Conservation (phyloP, 2,113 vertebrate species). For the Scartelaos histophorus region DNA sequence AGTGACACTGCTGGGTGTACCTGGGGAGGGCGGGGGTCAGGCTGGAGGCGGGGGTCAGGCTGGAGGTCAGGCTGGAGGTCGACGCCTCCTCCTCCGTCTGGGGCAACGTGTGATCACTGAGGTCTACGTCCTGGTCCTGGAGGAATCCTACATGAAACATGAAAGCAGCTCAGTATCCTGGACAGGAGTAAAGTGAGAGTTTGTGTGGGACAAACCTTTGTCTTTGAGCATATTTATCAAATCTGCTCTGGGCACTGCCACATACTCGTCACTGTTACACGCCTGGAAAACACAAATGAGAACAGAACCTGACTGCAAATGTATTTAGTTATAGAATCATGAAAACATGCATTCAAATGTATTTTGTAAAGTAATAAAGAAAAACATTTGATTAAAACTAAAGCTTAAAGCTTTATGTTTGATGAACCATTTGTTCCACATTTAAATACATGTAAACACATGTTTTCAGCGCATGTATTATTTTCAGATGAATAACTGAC, state of each 20-base stretch:
- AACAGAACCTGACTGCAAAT: background rate
- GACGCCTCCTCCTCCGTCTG: slow-evolving; percentile 41
- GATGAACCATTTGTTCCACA: too few species aligned
- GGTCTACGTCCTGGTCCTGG: slow-evolving; percentile 19
- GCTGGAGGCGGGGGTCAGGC: too few species aligned
- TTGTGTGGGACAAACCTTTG: slow-evolving; percentile 45
- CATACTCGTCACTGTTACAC: slow-evolving; percentile 82
- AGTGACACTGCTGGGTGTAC: slow-evolving; percentile 47
- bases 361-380: too few species aligned
- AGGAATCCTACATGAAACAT: slow-evolving; percentile 43
- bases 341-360: too few species aligned
- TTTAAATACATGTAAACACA: too few species aligned
- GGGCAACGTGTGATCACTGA: slow-evolving; percentile 12
- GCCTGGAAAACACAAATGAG: slow-evolving; percentile 66
- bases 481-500: background rate
- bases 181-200: background rate
- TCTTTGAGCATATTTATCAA: slow-evolving; percentile 75
- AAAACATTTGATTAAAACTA: too few species aligned
- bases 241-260: slow-evolving; percentile 76
- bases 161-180: background rate
- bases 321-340: background rate
- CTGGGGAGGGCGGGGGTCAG: slow-evolving; percentile 62
- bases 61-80: too few species aligned
- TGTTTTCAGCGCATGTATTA: too few species aligned
- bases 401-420: too few species aligned